Evolutionary conservation across 2,113 vertebrate species (phyloP).

Genomic region (Alouatta palliata): DNA sequence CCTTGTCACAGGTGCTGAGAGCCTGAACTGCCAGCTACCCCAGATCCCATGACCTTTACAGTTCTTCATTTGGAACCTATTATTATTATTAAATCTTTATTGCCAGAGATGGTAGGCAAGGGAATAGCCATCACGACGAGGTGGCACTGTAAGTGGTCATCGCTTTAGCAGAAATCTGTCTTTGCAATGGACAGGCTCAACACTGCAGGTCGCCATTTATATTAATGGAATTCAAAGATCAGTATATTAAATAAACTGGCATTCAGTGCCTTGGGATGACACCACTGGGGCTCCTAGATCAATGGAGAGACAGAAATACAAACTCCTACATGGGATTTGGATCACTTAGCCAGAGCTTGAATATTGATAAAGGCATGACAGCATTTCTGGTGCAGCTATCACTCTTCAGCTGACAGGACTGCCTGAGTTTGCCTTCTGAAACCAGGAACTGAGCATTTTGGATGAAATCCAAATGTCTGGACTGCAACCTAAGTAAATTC

Average conservation of each 20-base stretch:
- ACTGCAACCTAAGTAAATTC: background rate
- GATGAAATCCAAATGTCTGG: background rate
- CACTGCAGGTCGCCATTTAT: background rate
- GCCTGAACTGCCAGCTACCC: fast-evolving
- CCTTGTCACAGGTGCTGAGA: background rate
- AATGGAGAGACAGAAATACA: background rate
- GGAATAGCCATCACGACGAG: background rate
- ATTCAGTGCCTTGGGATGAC: background rate
- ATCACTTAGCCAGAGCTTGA: background rate
- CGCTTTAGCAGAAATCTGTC: background rate
- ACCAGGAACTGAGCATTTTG: background rate
- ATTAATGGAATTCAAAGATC: background rate
- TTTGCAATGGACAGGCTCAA: background rate
- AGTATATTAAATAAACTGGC: background rate
- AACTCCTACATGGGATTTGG: fast-evolving
- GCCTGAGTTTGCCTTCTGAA: background rate
- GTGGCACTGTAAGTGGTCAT: background rate
- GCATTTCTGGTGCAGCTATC: fast-evolving
- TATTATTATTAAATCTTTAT: background rate
- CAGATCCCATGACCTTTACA: background rate
- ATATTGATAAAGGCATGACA: background rate
- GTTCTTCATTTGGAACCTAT: background rate
- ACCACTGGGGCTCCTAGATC: background rate
- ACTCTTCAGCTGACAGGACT: background rate
- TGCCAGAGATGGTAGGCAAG: background rate